These are phyloP conservation scores for Acromyrmex echinatior DNA, from an alignment of 1,140 invertebrate genomes.

Conservation along the genomic window DNA sequence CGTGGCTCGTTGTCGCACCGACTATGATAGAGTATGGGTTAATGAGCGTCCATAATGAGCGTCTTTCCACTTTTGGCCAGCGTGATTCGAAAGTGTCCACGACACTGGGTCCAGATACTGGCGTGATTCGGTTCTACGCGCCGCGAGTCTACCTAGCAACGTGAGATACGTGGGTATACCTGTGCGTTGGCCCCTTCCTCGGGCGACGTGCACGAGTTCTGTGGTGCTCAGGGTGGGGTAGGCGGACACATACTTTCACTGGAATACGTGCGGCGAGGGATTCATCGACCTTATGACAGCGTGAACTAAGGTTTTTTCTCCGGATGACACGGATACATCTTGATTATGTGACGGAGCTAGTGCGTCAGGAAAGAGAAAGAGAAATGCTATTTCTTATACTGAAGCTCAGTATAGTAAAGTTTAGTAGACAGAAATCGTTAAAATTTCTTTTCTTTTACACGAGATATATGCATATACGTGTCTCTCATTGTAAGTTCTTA, in stretches of 20 bases:
- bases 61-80: conserved; percentile 53
- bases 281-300: conserved; percentile 64
- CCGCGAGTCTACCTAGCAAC: conserved; percentile 65
- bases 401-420: not conserved
- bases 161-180: conserved; percentile 55
- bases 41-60: conserved; percentile 37
- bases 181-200: conserved; percentile 60
- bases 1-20: conserved; percentile 25
- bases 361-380: conserved; percentile 31
- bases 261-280: conserved; percentile 52
- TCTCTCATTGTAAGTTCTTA: not conserved
- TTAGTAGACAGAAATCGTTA: not conserved
- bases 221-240: conserved; percentile 74
- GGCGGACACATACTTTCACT: conserved; percentile 78
- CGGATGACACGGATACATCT: conserved; percentile 62
- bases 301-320: conserved; percentile 42
- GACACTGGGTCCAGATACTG: conserved; percentile 63
- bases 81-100: conserved; percentile 62
- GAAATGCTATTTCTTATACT: conserved; percentile 31
- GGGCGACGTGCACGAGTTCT: conserved; percentile 74
- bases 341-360: conserved; percentile 41
- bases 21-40: conserved; percentile 18
- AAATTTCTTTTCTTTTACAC: conserved; percentile 18
- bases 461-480: not conserved
- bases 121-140: conserved; percentile 68